Conservation (phyloP, 2,797 vertebrate species). For the Limnodromus scolopaceus region DNA sequence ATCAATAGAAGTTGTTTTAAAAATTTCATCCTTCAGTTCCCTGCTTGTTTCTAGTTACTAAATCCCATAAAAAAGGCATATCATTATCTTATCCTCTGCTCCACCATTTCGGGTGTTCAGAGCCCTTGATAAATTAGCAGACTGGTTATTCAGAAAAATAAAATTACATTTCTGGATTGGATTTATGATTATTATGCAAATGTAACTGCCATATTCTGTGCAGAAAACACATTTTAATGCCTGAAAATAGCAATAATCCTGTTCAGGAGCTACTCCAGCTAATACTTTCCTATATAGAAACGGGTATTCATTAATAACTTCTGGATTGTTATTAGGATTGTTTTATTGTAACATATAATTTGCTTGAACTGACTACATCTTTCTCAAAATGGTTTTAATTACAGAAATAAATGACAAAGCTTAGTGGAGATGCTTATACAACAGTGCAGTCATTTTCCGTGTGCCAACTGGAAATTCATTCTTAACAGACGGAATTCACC, state of each 20-base stretch:
- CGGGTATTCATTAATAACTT: constrained; percentile 75
- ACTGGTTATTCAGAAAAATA: constrained; percentile 68
- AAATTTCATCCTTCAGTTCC: constrained; percentile 2
- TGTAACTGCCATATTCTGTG: constrained; percentile 71
- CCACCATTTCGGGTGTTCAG: constrained; percentile 9
- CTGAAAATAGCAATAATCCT: constrained; percentile 62
- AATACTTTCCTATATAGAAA: constrained; percentile 64
- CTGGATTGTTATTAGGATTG: constrained; percentile 66
- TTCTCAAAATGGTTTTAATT: constrained; percentile 76
- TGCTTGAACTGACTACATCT: constrained; percentile 68
- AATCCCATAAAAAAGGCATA: constrained; percentile 13
- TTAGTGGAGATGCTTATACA: constrained; percentile 73
- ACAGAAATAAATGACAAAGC: constrained; percentile 75
- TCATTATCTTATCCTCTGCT: constrained; percentile 35
- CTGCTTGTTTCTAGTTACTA: constrained; percentile 20
- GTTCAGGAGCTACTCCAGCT: constrained; percentile 67
- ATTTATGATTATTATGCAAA: constrained; percentile 78
- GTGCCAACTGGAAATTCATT: constrained; percentile 69
- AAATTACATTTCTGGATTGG: constrained; percentile 70
- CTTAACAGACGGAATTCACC: constrained; percentile 63
- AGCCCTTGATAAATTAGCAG: constrained; percentile 53
- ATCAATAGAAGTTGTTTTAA: constrained; percentile 18
- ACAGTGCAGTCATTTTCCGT: constrained; percentile 70
- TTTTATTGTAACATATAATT: constrained; percentile 74
- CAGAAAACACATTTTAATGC: constrained; percentile 65